Base-by-base conservation (phyloP, 1,140 invertebrate species). In the Triops longicaudatus region DNA sequence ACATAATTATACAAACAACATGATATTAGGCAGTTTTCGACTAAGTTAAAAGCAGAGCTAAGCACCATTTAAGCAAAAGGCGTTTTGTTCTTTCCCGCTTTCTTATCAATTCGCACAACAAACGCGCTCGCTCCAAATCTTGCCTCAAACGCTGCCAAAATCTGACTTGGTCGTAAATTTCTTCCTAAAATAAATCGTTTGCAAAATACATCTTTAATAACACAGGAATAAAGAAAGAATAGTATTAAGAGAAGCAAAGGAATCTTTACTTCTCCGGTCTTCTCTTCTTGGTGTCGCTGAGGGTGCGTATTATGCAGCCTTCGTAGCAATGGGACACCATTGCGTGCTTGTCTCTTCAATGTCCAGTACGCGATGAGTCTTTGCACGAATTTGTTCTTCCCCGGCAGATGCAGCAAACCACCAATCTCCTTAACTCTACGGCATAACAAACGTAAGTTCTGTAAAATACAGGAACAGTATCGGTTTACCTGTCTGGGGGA, bases 81-180 rank as follows among this genome's bases (percentile, higher is more conserved):
- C 93, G 89, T 84, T 99, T 99, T 1, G 96, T 84, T 83, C 97
- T 97, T 85, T 98, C 97, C 72, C 97, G 87, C 84, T 98, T 99
- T 22, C 96, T 88, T 9, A 98, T 95, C 76, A 98, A 85, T 84
- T 98, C 97, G 82, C 97, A 96, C 0, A 98, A 86, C 26, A 98
- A 86, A 80, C 97, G 88, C 5, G 95, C 96, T 78, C 95, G 88
- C 85, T 99, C 97, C 71, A 98, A 86, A 85, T 98, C 96, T 82
- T 98, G 96, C 7, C 97, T 87, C 79, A 99, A 86, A 81, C 94
- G 91, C 82, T 98, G 94, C 93, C 95, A 97, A 82, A 97, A 97
- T 82, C 96, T 96, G 0, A 98, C 86, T 81, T 98, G 94, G 71
- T 92, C 89, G 80, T 92, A 92, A 17, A 96, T 82, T 83, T 93